Evolutionary conservation across 2,888 invertebrate species (phyloP), one percentile per base, ranked within the genome.

Genomic region (Tigriopus californicus): DNA sequence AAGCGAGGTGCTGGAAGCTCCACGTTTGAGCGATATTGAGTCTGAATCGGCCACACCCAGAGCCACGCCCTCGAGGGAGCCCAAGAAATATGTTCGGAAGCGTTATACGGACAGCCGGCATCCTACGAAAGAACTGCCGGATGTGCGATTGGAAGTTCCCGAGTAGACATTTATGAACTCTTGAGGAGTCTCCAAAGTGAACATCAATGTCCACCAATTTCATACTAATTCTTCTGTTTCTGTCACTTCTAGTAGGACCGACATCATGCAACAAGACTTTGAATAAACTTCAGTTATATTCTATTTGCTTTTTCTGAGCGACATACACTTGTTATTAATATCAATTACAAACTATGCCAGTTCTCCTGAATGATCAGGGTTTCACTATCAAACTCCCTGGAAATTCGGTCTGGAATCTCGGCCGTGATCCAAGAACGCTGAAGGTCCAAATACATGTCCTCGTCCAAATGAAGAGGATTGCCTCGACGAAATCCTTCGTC

Each of bases 31-130:
- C 24, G 59, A 59, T 22, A 40, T 59, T 11, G 59, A 59, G 20
- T 41, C 51, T 41, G 52, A 18, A n/a, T 20, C 20, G 15, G 40
- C 46, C 15, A 46, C 20, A 42, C 46, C 57, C 1, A 12, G 18
- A 15, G 41, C 54, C 54, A 44, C 56, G n/a, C 20, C 42, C 22
- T 42, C 24, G 11, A 51, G 44, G 15, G 52, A 53, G 41, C 20
- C 44, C 2, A 78, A 79, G 64, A 78, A 79, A 64, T 78, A 79
- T 65, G 76, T 77, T 4, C 78, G 79, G 65, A 69, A 78, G 63
- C 71, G 78, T 62, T 79, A 79, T 66, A 78, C 78, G 1, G 79
- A 78, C 65, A 75, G 76, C 47, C 73, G 79, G 66, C 79, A 79
- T 67, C 76, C 74, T 61, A 77, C 77, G 1, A 72, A 75, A 60